Percentiles rank a stretch among this genome's conserved stretches.
phyloP scores from a whole-genome alignment of 2,113 vertebrate species.

The Cervus canadensis region DNA sequence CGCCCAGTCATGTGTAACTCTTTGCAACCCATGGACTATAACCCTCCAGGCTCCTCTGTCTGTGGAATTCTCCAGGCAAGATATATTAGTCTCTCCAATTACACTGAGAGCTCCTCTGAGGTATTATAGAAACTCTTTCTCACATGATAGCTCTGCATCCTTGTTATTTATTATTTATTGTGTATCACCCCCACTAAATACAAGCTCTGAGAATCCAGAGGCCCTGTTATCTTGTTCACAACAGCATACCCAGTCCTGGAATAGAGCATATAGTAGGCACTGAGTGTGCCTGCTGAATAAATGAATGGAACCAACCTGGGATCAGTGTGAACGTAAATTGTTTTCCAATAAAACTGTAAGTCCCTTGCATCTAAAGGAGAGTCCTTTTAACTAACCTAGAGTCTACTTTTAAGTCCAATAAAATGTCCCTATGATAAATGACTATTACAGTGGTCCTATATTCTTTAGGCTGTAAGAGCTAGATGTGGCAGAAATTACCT shows the following conservation, averaged over 20 bases:
- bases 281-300: not conserved
- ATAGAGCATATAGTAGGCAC: not conserved
- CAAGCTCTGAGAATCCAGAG: not conserved
- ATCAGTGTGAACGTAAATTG: not conserved
- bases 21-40: not conserved
- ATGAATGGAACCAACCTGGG: not conserved
- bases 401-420: not conserved
- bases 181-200: not conserved
- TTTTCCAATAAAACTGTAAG: not conserved
- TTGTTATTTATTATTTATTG: not conserved
- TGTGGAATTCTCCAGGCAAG: not conserved
- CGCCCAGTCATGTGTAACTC: not conserved
- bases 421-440: not conserved
- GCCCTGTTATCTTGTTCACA: not conserved
- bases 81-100: not conserved
- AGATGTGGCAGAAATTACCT: not conserved
- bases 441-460: not conserved
- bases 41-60: not conserved
- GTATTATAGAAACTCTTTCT: not conserved
- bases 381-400: not conserved
- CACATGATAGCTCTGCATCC: not conserved
- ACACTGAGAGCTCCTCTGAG: not conserved
- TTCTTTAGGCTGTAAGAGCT: not conserved
- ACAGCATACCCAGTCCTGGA: not conserved
- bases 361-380: not conserved